Evolutionary conservation across 2,888 invertebrate genomes (phyloP).

Genomic region (Pseudoips prasinana): DNA sequence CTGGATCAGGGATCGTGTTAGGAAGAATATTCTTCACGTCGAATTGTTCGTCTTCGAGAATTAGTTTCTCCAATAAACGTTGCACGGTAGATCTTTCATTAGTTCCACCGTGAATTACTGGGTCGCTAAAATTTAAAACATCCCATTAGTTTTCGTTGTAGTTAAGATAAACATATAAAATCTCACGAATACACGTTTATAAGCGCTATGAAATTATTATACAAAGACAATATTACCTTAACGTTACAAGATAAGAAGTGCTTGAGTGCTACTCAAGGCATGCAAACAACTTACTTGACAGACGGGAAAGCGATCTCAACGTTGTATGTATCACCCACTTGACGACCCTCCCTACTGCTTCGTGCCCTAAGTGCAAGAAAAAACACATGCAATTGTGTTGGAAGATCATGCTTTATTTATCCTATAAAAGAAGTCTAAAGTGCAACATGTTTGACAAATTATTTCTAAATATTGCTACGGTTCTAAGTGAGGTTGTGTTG

Average conservation of each 20-base stretch:
- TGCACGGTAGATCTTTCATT: slow-evolving; percentile 94
- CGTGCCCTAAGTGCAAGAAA: slow-evolving; percentile 84
- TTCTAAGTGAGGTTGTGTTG: slow-evolving; percentile 17
- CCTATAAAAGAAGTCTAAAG: slow-evolving; percentile 37
- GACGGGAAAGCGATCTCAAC: slow-evolving; percentile 96
- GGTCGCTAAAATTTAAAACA: slow-evolving; percentile 85
- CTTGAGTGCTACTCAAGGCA: slow-evolving; percentile 44
- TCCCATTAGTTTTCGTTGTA: not conserved
- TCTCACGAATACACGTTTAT: not conserved
- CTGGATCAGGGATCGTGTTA: slow-evolving; percentile 96
- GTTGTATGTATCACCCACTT: slow-evolving; percentile 94
- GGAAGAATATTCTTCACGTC: slow-evolving; percentile 96
- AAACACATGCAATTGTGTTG: slow-evolving; percentile 76
- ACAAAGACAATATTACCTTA: slow-evolving; percentile 14
- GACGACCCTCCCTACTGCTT: slow-evolving; percentile 89
- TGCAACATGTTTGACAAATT: slow-evolving; percentile 25
- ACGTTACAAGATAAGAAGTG: slow-evolving; percentile 33
- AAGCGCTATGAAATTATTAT: slow-evolving; percentile 20
- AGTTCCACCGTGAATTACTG: slow-evolving; percentile 92
- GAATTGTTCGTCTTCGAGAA: slow-evolving; percentile 96
- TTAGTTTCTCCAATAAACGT: slow-evolving; percentile 92
- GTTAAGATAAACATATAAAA: not conserved
- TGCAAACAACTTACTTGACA: slow-evolving; percentile 89
- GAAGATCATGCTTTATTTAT: slow-evolving; percentile 60
- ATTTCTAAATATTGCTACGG: slow-evolving; percentile 19